Evolutionary conservation across 2,888 invertebrate genomes (phyloP).

Genomic region (Drosophila paracracens): DNA sequence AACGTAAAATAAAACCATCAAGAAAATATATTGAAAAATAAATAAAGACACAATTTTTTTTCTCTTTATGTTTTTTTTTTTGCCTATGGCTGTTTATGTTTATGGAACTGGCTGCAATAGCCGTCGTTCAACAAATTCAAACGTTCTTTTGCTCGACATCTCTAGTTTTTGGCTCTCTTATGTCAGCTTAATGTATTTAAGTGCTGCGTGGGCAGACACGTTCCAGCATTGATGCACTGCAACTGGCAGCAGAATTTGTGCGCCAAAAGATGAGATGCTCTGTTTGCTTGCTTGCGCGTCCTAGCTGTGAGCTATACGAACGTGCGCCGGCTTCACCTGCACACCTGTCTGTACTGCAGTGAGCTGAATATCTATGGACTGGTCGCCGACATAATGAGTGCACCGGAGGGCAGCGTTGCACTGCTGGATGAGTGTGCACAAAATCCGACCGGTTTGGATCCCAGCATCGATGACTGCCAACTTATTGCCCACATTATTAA

Average conservation of each 20-base stretch:
- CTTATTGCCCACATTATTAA: slow-evolving; percentile 55
- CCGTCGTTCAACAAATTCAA: not conserved
- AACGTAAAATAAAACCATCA: not conserved
- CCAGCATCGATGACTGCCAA: slow-evolving; percentile 55
- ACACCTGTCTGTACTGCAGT: slow-evolving; percentile 41
- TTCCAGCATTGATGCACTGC: slow-evolving; percentile 44
- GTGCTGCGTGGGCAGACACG: slow-evolving; percentile 52
- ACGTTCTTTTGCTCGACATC: not conserved
- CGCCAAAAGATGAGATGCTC: slow-evolving; percentile 39
- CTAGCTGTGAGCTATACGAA: slow-evolving; percentile 32
- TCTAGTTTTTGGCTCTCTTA: slow-evolving; percentile 6
- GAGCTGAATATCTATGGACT: slow-evolving; percentile 55
- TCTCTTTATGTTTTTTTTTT: not conserved
- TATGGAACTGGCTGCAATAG: not conserved
- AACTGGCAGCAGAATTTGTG: slow-evolving; percentile 49
- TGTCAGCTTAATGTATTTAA: slow-evolving; percentile 12
- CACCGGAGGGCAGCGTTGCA: slow-evolving; percentile 50
- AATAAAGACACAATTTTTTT: not conserved
- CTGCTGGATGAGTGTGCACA: slow-evolving; percentile 58
- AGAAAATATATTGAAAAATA: not conserved
- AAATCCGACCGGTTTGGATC: slow-evolving; percentile 50
- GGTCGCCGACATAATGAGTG: slow-evolving; percentile 55
- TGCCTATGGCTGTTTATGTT: not conserved
- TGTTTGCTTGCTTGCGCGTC: slow-evolving; percentile 40
- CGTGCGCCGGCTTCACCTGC: slow-evolving; percentile 37